phyloP scores from a whole-genome alignment of 2,888 invertebrate species.

The Drosophila peninsularis region DNA sequence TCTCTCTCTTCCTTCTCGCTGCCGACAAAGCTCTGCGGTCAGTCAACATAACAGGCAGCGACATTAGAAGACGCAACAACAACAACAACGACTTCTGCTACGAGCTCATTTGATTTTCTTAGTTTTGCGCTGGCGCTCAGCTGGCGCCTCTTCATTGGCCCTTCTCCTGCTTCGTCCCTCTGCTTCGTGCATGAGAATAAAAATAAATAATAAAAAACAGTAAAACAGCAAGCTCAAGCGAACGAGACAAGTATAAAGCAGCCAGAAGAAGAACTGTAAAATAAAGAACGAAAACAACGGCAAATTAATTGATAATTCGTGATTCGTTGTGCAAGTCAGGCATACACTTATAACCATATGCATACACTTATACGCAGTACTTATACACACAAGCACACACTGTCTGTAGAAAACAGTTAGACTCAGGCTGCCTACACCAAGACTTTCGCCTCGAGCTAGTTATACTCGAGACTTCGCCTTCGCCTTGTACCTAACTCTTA shows the following conservation, averaged over 20 bases:
- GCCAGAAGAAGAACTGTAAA: conserved; percentile 18
- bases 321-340: conserved; percentile 58
- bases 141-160: conserved; percentile 55
- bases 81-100: conserved; percentile 10
- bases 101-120: conserved; percentile 50
- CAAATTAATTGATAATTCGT: conserved; percentile 68
- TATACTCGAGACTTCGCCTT: too few relatives aligned
- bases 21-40: conserved; percentile 56
- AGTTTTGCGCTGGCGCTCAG: conserved; percentile 52
- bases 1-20: conserved; percentile 3
- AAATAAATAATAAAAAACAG: conserved; percentile 19
- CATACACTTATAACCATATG: conserved; percentile 8
- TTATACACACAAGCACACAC: not conserved
- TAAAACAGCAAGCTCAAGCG: conserved; percentile 13
- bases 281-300: conserved; percentile 41
- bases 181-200: conserved; percentile 25
- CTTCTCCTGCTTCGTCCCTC: conserved; percentile 5
- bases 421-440: too few relatives aligned
- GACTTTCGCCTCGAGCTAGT: too few relatives aligned
- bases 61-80: conserved; percentile 48
- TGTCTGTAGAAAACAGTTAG: too few relatives aligned
- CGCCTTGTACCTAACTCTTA: too few relatives aligned
- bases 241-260: conserved; percentile 30
- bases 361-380: conserved; percentile 7
- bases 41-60: conserved; percentile 63